phyloP scores from a whole-genome alignment of 1,140 invertebrate species.

The Diprion similis region DNA sequence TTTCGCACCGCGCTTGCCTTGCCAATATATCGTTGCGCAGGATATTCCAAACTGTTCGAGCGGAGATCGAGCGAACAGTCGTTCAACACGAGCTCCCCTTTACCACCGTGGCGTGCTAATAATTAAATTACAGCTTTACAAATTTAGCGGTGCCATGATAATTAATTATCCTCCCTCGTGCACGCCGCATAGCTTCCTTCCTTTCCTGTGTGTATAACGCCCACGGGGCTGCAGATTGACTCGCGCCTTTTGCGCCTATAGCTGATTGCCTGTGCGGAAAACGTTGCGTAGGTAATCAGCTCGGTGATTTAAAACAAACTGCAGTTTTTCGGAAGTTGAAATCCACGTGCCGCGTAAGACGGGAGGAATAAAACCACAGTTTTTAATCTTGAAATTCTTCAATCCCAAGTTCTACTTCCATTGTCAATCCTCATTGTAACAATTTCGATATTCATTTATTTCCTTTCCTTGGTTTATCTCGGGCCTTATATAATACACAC shows the following conservation, averaged over 20 bases:
- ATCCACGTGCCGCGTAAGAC: too few species aligned
- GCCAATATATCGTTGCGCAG: neutral
- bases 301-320: too few species aligned
- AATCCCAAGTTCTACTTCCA: too few species aligned
- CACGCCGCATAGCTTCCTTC: neutral
- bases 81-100: neutral
- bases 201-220: neutral
- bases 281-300: too few species aligned
- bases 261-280: too few species aligned
- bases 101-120: neutral
- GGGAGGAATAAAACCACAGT: too few species aligned
- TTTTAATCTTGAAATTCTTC: too few species aligned
- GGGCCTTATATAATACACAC: neutral
- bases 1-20: neutral
- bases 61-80: neutral
- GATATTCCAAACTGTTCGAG: neutral
- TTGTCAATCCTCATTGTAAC: too few species aligned
- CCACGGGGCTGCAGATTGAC: too few species aligned
- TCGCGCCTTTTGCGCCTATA: too few species aligned
- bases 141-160: neutral
- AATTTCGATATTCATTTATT: neutral
- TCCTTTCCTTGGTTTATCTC: neutral
- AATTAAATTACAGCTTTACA: neutral
- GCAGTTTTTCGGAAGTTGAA: too few species aligned
- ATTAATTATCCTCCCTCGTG: neutral